These are phyloP conservation scores for Pecten maximus DNA, from an alignment of 2,888 invertebrate genomes.

Conservation along the genomic window DNA sequence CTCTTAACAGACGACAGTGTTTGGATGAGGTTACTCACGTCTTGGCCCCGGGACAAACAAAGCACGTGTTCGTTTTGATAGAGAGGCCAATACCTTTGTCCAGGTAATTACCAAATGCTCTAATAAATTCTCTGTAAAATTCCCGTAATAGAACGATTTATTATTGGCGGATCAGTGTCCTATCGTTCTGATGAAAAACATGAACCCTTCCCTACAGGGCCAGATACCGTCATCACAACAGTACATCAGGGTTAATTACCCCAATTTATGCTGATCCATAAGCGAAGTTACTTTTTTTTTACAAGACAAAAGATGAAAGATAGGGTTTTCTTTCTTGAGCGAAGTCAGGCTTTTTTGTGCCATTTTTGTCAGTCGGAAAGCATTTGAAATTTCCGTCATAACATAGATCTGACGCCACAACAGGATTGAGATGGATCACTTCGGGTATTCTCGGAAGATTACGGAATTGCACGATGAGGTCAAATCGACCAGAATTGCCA, in stretches of 20 bases:
- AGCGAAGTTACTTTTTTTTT: no score
- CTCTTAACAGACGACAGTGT: background rate
- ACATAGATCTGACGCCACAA: no score
- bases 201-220: background rate
- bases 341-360: no score
- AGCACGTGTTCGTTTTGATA: background rate
- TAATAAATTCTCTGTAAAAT: background rate
- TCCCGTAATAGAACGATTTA: background rate
- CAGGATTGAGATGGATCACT: no score
- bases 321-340: no score
- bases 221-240: background rate
- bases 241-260: background rate
- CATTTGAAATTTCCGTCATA: no score
- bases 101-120: background rate
- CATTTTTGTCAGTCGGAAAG: no score
- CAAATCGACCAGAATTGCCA: no score
- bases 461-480: no score
- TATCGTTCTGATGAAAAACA: background rate
- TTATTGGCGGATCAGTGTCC: background rate
- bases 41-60: background rate
- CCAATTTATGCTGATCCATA: no score
- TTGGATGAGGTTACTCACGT: background rate
- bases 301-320: no score
- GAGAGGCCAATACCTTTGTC: background rate
- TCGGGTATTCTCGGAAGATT: no score